These are phyloP conservation scores for Amazona vittata DNA, from an alignment of 2,113 vertebrate species.

Conservation along the genomic window DNA sequence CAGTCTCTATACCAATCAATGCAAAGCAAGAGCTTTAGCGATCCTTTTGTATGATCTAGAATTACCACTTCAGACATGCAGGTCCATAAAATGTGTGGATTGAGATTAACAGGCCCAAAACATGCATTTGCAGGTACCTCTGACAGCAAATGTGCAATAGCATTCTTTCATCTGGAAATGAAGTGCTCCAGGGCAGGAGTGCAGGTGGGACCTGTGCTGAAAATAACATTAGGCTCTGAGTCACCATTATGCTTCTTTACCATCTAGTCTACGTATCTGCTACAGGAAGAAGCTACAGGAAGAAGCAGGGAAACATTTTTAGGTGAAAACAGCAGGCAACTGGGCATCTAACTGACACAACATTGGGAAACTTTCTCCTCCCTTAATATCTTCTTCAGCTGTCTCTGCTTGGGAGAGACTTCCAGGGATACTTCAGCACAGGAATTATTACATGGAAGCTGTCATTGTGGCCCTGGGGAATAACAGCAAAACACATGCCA, in stretches of 20 bases:
- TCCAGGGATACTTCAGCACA: not conserved
- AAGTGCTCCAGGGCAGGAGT: not conserved
- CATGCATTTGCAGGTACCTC: not conserved
- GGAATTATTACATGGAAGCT: not conserved
- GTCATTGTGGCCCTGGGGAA: not conserved
- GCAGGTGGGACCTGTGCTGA: not conserved
- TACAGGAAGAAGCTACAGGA: not conserved
- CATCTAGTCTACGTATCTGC: not conserved
- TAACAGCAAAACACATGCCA: not conserved
- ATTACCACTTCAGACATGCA: not conserved
- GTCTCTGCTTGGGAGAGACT: not conserved
- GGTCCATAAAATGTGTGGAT: not conserved
- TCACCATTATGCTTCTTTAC: not conserved
- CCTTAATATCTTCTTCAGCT: not conserved
- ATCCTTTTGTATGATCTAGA: not conserved
- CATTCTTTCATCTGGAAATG: not conserved
- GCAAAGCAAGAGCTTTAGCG: not conserved
- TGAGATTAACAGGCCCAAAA: not conserved
- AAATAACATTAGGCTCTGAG: not conserved
- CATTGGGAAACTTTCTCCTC: not conserved
- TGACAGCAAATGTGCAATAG: not conserved
- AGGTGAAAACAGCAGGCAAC: not conserved
- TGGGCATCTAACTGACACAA: not conserved
- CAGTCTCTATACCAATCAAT: not conserved
- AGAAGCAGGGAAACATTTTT: not conserved